A percentile compares a stretch with the other conserved stretches of the same genome.
phyloP scores from a whole-genome alignment of 2,113 vertebrate species.

The Harpagus bidentatus region DNA sequence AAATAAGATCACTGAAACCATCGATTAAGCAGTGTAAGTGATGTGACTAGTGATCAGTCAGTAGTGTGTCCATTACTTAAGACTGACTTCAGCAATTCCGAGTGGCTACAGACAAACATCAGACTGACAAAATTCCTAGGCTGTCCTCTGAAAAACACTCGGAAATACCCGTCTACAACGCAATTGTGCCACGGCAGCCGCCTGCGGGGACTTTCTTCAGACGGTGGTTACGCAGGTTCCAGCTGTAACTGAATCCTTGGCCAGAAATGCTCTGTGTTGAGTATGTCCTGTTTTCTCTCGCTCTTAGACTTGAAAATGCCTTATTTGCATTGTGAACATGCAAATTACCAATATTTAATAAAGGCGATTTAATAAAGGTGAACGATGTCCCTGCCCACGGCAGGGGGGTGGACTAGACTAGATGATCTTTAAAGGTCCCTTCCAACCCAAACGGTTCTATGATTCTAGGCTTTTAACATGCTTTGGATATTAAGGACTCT shows the following conservation, averaged over 20 bases:
- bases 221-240: background rate
- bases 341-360: background rate
- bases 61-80: background rate
- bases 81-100: background rate
- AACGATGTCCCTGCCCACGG: background rate
- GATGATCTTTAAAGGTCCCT: background rate
- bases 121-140: background rate
- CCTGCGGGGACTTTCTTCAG: background rate
- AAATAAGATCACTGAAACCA: background rate
- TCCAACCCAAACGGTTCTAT: background rate
- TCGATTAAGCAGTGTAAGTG: background rate
- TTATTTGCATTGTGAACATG: background rate
- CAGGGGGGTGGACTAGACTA: background rate
- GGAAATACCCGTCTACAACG: background rate
- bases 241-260: background rate
- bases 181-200: background rate
- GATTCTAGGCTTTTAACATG: background rate
- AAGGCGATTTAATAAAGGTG: background rate
- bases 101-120: background rate
- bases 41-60: background rate
- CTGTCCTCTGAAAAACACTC: background rate
- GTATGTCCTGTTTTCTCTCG: background rate
- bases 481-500: background rate
- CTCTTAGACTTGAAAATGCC: background rate
- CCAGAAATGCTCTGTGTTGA: background rate